Evolutionary conservation across 2,113 vertebrate species (phyloP), one percentile per base, ranked within the genome.

Genomic region (Tamias sibiricus): DNA sequence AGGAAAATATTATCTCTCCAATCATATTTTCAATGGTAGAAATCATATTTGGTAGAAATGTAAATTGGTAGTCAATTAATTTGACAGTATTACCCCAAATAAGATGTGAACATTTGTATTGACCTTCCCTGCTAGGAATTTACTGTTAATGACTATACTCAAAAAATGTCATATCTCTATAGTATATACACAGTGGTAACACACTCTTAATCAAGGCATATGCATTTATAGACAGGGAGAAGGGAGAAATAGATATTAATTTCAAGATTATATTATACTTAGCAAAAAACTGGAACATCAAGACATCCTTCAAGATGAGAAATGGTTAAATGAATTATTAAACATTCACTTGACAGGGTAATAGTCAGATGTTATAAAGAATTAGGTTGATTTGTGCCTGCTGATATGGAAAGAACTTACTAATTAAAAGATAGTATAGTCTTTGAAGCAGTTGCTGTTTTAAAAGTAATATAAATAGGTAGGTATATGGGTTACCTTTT

Each of bases 251-350:
- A 79, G 19, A 68, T 89, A 24, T 57, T 96, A 90, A 77, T 92
- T 95, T 72, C 57, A 68, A 42, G 10, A 69, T 85, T 66, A 37
- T 88, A 64, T 94, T 57, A 57, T 7, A 57, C 20, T 57, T 92
- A 96, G 66, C 44, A 91, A 76, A 86, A 66, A 76, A 47, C 20
- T 86, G 9, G 37, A 72, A 49, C 8, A 80, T 32, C 54, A 79
- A 93, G 69, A 42, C 32, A 85, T 64, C 42, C 20, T 13, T 77
- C 30, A 91, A 42, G 72, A 74, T 72, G 30, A 40, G 16, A 49
- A 91, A 42, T 95, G 35, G 26, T 91, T 93, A 62, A 92, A 66
- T 92, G 75, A 82, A 83, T 79, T 89, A 86, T 84, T 92, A 80
- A 92, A 79, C 44, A 84, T 42, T 59, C 35, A 68, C 40, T 95